Evolutionary conservation across 2,888 invertebrate genomes (phyloP), one percentile per base, ranked within the genome.

Genomic region (Pseudolycoriella hygida): DNA sequence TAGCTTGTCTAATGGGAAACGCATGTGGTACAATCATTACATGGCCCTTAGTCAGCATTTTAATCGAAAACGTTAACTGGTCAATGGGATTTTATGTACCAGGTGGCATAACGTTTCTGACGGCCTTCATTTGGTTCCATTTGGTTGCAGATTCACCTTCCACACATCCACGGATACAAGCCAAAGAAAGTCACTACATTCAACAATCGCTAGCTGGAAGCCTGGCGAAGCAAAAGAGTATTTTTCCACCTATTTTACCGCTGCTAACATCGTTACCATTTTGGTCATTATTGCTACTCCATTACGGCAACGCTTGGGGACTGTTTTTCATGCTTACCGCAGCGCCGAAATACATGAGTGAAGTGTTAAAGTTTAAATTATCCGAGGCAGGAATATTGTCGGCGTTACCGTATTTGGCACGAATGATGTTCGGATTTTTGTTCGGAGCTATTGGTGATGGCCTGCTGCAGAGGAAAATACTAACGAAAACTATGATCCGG

Each of bases 281-380:
- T 59, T 67, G 77, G 61, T 74, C 79, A 0, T 67, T 84, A 55
- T 53, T 70, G 10, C 53, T 78, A 2, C 65, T 80, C 17, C 84
- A 84, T 54, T 83, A 77, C 54, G 84, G 84, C 32, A 84, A 80
- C 55, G 64, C 80, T 47, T 84, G 83, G 76, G 78, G 84, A 2
- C 59, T 84, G 20, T 81, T 78, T 60, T 80, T 84, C 57, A 71
- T 82, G 42, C 73, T 83, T 63, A 83, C 80, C 1, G 77, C 78
- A 32, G 80, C 82, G 40, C 83, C 83, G 5, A 77, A 80, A 53
- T 84, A 78, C 57, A 70, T 84, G 55, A 77, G 80, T 38, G 77
- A 77, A 52, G 71, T 79, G 1, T 61, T 84, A 40, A 80, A 80
- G 5, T 83, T 82, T 55, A 72, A 80, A 54, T 57, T 84, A 17